A percentile compares a stretch with the other conserved stretches of the same genome.
Conservation (phyloP, 1,140 invertebrate genomes). For the Macrotrachela quadricornifera region DNA sequence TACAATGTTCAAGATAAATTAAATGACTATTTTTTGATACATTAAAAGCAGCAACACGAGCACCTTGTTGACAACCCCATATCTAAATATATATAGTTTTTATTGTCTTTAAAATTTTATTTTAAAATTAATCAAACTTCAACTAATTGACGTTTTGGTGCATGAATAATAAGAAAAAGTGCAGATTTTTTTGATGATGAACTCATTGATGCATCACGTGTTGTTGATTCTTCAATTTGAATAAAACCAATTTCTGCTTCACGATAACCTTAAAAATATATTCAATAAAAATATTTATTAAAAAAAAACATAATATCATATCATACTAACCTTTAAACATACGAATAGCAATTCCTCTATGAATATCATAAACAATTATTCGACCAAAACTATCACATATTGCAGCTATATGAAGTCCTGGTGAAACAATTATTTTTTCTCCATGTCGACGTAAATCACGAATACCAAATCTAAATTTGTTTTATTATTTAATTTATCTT, state of each 20-base stretch:
- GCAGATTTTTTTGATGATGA: slow-evolving; percentile 30
- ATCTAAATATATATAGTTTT: slow-evolving; percentile 16
- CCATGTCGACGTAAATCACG: slow-evolving; percentile 55
- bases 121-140: slow-evolving; percentile 37
- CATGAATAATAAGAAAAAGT: slow-evolving; percentile 61
- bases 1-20: slow-evolving; percentile 46
- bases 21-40: slow-evolving; percentile 46
- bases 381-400: slow-evolving; percentile 63
- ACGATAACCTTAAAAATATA: too few relatives aligned
- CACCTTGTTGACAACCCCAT: slow-evolving; percentile 60
- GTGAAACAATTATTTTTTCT: slow-evolving; percentile 47
- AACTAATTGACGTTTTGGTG: slow-evolving; percentile 53
- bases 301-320: background rate
- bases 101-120: background rate
- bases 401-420: slow-evolving; percentile 52
- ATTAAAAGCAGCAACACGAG: slow-evolving; percentile 64
- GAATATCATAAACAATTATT: slow-evolving; percentile 58
- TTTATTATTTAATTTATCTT: background rate
- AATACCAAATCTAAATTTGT: slow-evolving; percentile 43
- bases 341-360: slow-evolving; percentile 50
- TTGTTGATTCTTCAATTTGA: slow-evolving; percentile 41
- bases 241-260: slow-evolving; percentile 64
- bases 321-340: slow-evolving; percentile 57
- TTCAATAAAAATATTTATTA: too few relatives aligned
- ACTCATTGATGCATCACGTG: slow-evolving; percentile 19